phyloP scores from a whole-genome alignment of 2,113 vertebrate genomes.

The Pomatorhinus ruficollis region DNA sequence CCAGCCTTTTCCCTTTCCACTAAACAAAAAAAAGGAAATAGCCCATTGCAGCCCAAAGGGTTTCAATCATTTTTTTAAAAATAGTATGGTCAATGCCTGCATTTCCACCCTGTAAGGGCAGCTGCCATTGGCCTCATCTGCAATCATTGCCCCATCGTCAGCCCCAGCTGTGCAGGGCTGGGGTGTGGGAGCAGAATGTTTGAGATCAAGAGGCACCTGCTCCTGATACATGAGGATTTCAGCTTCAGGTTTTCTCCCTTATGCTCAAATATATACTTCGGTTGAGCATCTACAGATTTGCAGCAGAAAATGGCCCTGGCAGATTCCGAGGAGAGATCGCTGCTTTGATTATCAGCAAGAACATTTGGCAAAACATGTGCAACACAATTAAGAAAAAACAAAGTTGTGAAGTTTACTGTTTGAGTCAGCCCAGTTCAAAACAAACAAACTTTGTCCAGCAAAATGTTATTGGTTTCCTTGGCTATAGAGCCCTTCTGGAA shows the following conservation, averaged over 20 bases:
- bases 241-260: background rate
- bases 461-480: conserved; percentile 62
- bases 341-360: conserved; percentile 38
- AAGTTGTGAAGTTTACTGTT: conserved; percentile 56
- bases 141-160: rapidly evolving
- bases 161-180: background rate
- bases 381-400: conserved; percentile 40
- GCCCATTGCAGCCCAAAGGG: background rate
- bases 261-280: background rate
- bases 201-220: background rate
- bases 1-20: background rate
- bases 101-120: background rate
- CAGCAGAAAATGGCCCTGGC: rapidly evolving
- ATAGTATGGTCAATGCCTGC: background rate
- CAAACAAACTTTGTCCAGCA: conserved; percentile 44
- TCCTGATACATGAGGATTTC: background rate
- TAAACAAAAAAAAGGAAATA: background rate
- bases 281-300: background rate
- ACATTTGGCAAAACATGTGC: conserved; percentile 15
- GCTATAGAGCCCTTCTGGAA: conserved; percentile 34
- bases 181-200: background rate
- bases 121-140: background rate
- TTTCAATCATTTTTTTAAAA: background rate
- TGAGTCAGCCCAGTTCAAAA: conserved; percentile 42
- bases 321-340: rapidly evolving